phyloP scores from a whole-genome alignment of 2,113 vertebrate genomes.

The Mormyrus lacerda region DNA sequence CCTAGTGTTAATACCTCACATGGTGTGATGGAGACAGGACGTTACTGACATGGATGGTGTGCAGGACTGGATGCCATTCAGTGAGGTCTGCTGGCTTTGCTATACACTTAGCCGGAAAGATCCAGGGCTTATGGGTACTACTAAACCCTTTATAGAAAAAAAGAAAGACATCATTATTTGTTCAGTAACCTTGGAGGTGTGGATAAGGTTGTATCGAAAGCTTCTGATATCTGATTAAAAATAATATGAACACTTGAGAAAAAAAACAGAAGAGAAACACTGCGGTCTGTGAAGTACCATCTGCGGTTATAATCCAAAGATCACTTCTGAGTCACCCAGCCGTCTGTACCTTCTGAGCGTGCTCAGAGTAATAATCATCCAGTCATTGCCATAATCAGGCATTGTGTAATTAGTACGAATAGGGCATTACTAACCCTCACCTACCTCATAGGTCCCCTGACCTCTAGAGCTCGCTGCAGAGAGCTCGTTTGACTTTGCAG shows the following conservation, averaged over 20 bases:
- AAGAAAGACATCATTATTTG: not conserved
- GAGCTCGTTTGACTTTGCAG: conserved; percentile 21
- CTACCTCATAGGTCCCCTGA: not conserved
- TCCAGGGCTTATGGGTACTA: not conserved
- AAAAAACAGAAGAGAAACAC: not conserved
- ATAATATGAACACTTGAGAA: not conserved
- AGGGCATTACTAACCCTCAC: conserved; percentile 5
- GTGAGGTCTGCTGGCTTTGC: not conserved
- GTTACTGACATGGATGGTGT: not conserved
- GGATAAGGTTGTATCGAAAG: not conserved
- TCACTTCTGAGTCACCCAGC: not conserved
- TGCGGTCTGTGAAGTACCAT: not conserved
- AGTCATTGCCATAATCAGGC: not conserved
- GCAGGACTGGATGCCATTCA: not conserved
- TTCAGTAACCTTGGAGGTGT: not conserved
- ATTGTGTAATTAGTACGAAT: not conserved
- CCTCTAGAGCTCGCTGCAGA: conserved; percentile 13
- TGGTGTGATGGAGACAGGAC: not conserved
- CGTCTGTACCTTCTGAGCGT: conserved; percentile 6
- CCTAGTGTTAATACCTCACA: not conserved
- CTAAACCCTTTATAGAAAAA: not conserved
- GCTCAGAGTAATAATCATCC: conserved; percentile 9
- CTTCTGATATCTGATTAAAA: not conserved
- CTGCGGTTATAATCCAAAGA: not conserved
- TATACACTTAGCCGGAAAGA: not conserved